A percentile compares a stretch with the other conserved stretches of the same genome.
phyloP scores from a whole-genome alignment of 2,888 invertebrate species.

The Tenodera sinensis region DNA sequence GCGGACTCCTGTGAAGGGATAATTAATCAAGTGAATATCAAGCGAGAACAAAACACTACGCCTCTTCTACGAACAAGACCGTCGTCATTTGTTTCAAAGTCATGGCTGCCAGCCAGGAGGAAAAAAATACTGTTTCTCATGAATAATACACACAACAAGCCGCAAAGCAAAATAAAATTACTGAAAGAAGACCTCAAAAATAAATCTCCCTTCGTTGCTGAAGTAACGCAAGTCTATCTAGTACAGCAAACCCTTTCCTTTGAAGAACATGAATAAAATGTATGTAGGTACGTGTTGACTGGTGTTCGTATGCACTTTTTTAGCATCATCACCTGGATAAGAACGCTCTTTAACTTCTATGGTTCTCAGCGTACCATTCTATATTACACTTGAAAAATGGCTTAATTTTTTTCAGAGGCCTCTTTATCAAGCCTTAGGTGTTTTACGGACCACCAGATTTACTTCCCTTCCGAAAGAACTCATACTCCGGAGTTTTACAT shows the following conservation, averaged over 20 bases:
- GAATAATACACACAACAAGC: constrained; percentile 15
- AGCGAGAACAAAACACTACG: neutral
- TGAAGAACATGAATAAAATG: neutral
- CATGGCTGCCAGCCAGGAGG: neutral
- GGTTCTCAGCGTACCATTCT: no score
- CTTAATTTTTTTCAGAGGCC: no score
- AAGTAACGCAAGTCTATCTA: neutral
- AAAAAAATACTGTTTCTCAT: constrained; percentile 1
- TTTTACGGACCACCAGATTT: no score
- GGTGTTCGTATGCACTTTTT: no score
- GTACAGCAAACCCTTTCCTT: neutral
- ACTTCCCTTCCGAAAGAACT: no score
- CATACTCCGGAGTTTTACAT: no score
- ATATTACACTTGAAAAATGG: no score
- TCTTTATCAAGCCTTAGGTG: no score
- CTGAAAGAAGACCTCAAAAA: constrained; percentile 15
- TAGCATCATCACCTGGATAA: no score
- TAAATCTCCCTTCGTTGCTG: constrained; percentile 1
- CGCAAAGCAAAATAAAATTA: constrained; percentile 13
- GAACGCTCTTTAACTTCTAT: no score
- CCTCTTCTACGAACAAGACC: neutral
- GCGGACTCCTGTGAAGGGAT: constrained; percentile 10
- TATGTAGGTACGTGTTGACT: neutral
- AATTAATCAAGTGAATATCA: constrained; percentile 22
- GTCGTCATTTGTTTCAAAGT: constrained; percentile 14